Evolutionary conservation across 2,113 vertebrate species (phyloP).

Genomic region (Pelusios castaneus): DNA sequence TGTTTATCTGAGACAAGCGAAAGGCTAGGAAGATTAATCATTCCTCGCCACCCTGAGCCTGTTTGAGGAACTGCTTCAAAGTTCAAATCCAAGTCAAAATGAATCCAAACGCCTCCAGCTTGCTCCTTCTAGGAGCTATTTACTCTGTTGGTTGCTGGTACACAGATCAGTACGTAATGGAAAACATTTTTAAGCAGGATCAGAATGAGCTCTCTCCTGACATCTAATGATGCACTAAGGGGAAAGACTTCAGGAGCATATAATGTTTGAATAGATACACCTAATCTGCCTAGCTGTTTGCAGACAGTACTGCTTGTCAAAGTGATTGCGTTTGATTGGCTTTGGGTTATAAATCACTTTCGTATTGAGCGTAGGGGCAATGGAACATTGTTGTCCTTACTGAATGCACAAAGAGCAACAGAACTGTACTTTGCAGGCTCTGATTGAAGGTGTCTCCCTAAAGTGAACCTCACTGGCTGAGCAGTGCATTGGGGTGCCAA

Average conservation of each 20-base stretch:
- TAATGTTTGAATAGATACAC: neutral
- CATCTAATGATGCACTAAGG: neutral
- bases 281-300: neutral
- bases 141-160: neutral
- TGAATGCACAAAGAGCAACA: neutral
- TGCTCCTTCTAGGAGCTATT: neutral
- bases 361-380: neutral
- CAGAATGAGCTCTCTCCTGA: neutral
- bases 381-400: neutral
- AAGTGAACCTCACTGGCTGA: neutral
- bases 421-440: neutral
- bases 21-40: neutral
- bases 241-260: neutral
- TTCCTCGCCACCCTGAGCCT: neutral
- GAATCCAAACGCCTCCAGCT: neutral
- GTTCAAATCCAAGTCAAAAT: neutral
- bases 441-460: neutral
- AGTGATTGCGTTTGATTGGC: neutral
- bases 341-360: neutral
- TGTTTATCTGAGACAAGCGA: slow-evolving; percentile 52
- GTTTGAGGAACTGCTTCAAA: slow-evolving; percentile 19
- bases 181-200: neutral
- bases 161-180: neutral
- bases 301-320: neutral
- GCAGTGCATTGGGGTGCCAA: neutral